Evolutionary conservation across 2,888 invertebrate genomes (phyloP).

Genomic region (Campopleginae sp.): DNA sequence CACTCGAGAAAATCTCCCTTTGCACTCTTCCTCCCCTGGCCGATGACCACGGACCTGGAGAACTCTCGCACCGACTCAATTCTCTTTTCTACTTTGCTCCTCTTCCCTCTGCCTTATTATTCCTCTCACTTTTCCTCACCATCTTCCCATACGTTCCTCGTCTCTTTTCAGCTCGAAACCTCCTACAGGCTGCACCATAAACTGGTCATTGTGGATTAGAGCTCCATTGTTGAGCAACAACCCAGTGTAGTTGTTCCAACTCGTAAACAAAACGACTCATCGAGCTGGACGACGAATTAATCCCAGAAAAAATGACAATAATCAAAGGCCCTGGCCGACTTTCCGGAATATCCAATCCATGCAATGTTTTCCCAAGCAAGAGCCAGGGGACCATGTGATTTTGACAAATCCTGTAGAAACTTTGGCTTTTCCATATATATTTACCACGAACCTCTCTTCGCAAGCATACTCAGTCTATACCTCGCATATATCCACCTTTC

Average conservation of each 20-base stretch:
- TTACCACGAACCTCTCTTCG: conserved; percentile 49
- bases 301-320: neutral
- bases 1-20: conserved; percentile 28
- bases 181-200: conserved; percentile 46
- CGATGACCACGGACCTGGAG: conserved; percentile 41
- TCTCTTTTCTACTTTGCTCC: conserved; percentile 36
- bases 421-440: conserved; percentile 53
- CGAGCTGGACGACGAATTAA: neutral
- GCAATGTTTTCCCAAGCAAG: neutral
- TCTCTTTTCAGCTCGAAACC: conserved; percentile 45
- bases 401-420: conserved; percentile 54
- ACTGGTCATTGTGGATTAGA: neutral
- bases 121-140: conserved; percentile 17
- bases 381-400: conserved; percentile 1
- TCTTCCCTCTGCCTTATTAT: conserved; percentile 29
- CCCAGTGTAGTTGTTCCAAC: neutral
- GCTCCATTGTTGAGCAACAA: too few relatives aligned
- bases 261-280: neutral
- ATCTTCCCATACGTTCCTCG: conserved; percentile 18
- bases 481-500: conserved; percentile 54
- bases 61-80: conserved; percentile 56
- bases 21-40: conserved; percentile 45
- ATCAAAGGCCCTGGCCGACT: too few relatives aligned
- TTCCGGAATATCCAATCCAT: too few relatives aligned
- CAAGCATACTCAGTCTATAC: conserved; percentile 38